Percentiles rank a stretch among this genome's conserved stretches.
Conservation (phyloP, 2,113 vertebrate species). For the Lampris megalopsis region DNA sequence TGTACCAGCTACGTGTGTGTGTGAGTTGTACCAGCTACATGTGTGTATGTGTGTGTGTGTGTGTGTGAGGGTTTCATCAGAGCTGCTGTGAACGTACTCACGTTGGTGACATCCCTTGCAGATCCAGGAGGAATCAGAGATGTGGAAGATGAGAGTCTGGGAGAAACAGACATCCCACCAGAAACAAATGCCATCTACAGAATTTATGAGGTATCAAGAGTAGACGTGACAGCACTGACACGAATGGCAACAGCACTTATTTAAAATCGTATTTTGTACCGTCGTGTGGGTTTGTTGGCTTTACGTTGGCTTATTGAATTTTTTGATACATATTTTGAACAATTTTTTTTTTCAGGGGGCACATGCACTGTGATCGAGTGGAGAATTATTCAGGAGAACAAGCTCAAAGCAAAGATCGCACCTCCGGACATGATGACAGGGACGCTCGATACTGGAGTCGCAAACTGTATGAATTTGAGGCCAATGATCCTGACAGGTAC, state of each 20-base stretch:
- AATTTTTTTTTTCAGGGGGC: conserved; percentile 76
- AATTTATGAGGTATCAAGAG: conserved; percentile 51
- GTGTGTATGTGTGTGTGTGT: not conserved
- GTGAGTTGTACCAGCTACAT: not conserved
- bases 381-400: conserved; percentile 81
- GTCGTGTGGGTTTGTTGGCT: conserved; percentile 2
- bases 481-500: conserved; percentile 93
- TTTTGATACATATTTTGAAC: not conserved
- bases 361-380: conserved; percentile 93
- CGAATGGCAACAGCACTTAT: conserved; percentile 12
- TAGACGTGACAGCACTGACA: conserved; percentile 23
- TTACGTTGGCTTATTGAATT: conserved; percentile 13
- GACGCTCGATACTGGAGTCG: conserved; percentile 91
- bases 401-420: conserved; percentile 71
- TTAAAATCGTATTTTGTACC: not conserved
- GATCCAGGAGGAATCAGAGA: conserved; percentile 97
- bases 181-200: conserved; percentile 73
- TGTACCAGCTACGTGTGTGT: not conserved
- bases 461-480: conserved; percentile 93
- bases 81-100: conserved; percentile 11
- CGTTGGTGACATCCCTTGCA: conserved; percentile 60
- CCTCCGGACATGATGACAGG: conserved; percentile 85
- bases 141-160: conserved; percentile 96
- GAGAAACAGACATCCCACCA: conserved; percentile 85
- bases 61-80: not conserved